Evolutionary conservation across 1,140 invertebrate genomes (phyloP), one percentile per base, ranked within the genome.

Genomic region (Caenorhabditis brenneri): DNA sequence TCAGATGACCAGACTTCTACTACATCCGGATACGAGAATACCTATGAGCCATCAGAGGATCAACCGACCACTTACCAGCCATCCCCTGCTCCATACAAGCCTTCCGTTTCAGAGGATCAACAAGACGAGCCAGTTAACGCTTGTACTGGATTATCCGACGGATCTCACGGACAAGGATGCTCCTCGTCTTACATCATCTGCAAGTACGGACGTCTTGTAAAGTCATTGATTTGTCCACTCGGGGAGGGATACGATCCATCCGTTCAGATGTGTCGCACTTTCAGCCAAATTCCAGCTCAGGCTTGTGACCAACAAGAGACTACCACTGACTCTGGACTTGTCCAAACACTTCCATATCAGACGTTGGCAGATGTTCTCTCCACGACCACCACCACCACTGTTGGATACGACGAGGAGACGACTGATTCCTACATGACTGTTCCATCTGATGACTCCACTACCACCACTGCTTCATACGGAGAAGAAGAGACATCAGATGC

Each of bases 341-440:
- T 24, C 1, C 33, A 24, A 10, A n/a, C 36, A 42, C n/a, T 74
- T 0, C 65, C 65, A 12, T 74, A 74, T 12, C 7, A 9, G 2
- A 74, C 65, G 2, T 74, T 74, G 36, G 65, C 42, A 46, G 65
- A 74, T 22, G 65, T 74, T 46, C 65, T 74, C n/a, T 42, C 65
- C 4, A 36, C 58, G 4, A 24, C 36, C 10, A 74, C 36, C n/a
- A 74, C 65, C 33, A 36, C 12, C n/a, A 27, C 24, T 55, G 0
- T 19, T 33, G 58, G 15, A 42, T 42, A 42, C 10, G 16, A 60
- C 19, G 58, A 60, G 7, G 29, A 36, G 58, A 15, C 58, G 9
- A 22, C 15, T 0, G 58, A 15, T 10, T 33, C 58, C 29, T 60
- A 60, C 29, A 33, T 16, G 10, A 65, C 29, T 36, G 58, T 19